Evolutionary conservation across 2,888 invertebrate species (phyloP).

Genomic region (Herminia tarsipennalis): DNA sequence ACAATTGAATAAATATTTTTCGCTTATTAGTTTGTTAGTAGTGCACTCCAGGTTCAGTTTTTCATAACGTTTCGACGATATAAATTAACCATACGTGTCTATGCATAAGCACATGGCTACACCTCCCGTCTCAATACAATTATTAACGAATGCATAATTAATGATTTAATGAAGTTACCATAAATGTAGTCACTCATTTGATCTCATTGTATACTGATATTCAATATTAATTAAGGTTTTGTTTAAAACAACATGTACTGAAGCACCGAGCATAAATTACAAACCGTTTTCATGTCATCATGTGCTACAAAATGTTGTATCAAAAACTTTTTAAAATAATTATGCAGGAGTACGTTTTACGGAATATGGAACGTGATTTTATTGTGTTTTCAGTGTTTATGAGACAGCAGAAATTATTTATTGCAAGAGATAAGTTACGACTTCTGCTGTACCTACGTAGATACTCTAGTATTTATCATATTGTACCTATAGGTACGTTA

Average conservation of each 20-base stretch:
- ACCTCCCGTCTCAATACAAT: neutral
- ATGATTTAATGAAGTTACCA: conserved; percentile 7
- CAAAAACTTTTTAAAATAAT: neutral
- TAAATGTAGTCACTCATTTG: conserved; percentile 12
- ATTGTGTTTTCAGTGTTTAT: too few species aligned
- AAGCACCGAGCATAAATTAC: neutral
- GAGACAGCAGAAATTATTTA: neutral
- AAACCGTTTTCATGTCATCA: neutral
- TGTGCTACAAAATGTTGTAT: neutral
- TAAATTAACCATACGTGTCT: too few species aligned
- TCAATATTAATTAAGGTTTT: conserved; percentile 22
- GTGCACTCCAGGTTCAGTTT: too few species aligned
- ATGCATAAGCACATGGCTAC: too few species aligned
- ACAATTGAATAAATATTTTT: too few species aligned
- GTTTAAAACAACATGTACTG: conserved; percentile 13
- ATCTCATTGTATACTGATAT: conserved; percentile 12
- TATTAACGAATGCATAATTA: neutral
- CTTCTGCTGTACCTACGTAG: too few species aligned
- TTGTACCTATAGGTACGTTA: too few species aligned
- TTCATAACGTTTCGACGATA: too few species aligned
- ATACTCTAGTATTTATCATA: too few species aligned
- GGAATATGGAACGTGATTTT: neutral
- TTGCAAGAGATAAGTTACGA: too few species aligned
- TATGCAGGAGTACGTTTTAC: neutral
- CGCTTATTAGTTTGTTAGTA: too few species aligned